Evolutionary conservation across 2,113 vertebrate genomes (phyloP).

Genomic region (Xiphophorus couchianus): DNA sequence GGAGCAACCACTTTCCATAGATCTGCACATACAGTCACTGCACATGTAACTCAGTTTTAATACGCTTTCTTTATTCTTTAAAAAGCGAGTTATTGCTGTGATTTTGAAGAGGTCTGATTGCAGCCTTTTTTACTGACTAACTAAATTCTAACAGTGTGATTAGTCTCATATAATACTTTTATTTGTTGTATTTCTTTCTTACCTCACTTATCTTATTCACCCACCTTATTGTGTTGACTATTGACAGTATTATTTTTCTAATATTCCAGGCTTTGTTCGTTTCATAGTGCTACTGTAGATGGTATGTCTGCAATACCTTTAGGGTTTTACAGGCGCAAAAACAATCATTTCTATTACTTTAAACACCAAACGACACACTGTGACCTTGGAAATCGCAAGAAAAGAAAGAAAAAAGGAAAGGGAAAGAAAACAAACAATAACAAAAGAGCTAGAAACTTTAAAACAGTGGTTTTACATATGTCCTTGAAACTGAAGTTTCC

Average conservation of each 20-base stretch:
- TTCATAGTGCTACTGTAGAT: not conserved
- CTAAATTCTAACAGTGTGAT: not conserved
- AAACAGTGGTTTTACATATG: no score
- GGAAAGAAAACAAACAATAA: no score
- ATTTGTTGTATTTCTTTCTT: not conserved
- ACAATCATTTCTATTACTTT: not conserved
- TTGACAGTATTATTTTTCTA: not conserved
- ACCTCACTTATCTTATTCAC: not conserved
- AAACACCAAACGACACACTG: not conserved
- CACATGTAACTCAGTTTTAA: not conserved
- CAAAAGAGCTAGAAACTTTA: no score
- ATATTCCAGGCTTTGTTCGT: not conserved
- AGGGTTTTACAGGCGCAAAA: not conserved
- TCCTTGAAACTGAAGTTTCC: no score
- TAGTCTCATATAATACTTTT: not conserved
- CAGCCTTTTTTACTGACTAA: no score
- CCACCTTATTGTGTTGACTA: not conserved
- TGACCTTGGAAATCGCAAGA: no score
- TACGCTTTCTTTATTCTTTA: not conserved
- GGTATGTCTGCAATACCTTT: not conserved
- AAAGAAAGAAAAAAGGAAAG: no score
- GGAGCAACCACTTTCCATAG: slow-evolving; percentile 75
- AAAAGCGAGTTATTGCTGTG: no score
- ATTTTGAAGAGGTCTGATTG: no score
- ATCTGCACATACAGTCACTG: slow-evolving; percentile 48